Base-by-base conservation (phyloP, 1,140 invertebrate species). In the Pachypeltis micranthus region DNA sequence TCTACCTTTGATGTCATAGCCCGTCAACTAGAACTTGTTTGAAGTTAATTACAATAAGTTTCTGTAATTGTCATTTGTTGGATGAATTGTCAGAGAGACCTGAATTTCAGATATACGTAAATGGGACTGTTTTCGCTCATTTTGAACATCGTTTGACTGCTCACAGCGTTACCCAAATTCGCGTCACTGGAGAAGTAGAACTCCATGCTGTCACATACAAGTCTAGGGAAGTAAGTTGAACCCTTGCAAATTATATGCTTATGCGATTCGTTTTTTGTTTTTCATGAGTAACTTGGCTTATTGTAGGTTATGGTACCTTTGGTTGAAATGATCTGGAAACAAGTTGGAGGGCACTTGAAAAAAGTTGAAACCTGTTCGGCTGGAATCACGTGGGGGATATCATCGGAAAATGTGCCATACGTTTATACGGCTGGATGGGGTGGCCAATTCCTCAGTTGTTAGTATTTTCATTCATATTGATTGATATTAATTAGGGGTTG, bases 361-460 rank as follows among this genome's bases (percentile, higher is more conserved):
- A 80, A 82, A 68, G 81, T 95, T 0, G 90, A 91, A 73, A 81
- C 83, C 57, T 87, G 85, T 72, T 76, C 78, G 51, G 78, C 77
- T 59, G 88, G 88, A 25, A 80, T 93, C n/a, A 84, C 85, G 23
- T 96, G 92, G 93, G 91, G 85, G 0, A 83, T 95, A 60, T 86
- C 89, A 1, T 88, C 89, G 70, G 88, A 95, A 72, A 84, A 85
- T 67, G 85, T 85, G 21, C 83, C 84, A 4, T 94, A 88, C 86
- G 83, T 88, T 12, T 93, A 93, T 69, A 90, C 87, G 59, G 85
- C 86, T 16, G 89, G 88, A 54, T 92, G 87, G 85, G 90, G 90
- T 60, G 90, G 90, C 62, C 81, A 81, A 58, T 81, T 85, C 69
- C 76, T 90, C 10, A 86, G 85, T 79, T 83, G 85, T 85, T 73